Evolutionary conservation across 2,113 vertebrate species (phyloP).

Genomic region (Rhinoderma darwinii): DNA sequence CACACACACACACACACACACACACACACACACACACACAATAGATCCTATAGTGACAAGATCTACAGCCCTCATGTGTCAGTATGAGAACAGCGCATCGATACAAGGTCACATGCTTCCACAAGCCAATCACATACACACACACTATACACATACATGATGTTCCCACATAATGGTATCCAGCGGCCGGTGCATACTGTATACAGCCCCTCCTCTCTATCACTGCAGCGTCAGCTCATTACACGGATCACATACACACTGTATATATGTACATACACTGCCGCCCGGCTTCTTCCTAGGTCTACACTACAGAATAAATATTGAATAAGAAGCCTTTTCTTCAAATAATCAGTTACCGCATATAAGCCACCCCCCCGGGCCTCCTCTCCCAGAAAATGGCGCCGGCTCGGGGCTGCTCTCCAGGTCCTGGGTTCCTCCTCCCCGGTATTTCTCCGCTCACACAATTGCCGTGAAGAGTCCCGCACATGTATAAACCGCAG

Average conservation of each 20-base stretch:
- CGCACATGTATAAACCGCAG: neutral
- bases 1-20: no score
- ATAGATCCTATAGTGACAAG: no score
- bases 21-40: no score
- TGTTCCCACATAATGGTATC: no score
- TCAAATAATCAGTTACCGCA: neutral
- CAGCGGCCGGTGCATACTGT: no score
- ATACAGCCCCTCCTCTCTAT: conserved; percentile 9
- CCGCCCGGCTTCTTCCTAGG: no score
- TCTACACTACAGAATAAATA: neutral
- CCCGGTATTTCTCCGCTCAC: conserved; percentile 8
- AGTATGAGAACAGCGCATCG: no score
- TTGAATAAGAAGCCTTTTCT: neutral
- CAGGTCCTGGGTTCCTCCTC: conserved; percentile 50
- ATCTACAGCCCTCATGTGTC: no score
- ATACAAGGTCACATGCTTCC: no score
- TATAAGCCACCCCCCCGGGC: conserved; percentile 40
- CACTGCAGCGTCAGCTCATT: conserved; percentile 26
- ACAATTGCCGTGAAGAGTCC: neutral
- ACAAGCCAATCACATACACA: no score
- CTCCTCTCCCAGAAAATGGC: conserved; percentile 60
- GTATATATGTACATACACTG: neutral
- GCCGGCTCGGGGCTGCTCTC: conserved; percentile 50
- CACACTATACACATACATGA: no score
- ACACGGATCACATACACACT: no score